phyloP scores from a whole-genome alignment of 2,113 vertebrate species.

The Laticauda laticaudata region DNA sequence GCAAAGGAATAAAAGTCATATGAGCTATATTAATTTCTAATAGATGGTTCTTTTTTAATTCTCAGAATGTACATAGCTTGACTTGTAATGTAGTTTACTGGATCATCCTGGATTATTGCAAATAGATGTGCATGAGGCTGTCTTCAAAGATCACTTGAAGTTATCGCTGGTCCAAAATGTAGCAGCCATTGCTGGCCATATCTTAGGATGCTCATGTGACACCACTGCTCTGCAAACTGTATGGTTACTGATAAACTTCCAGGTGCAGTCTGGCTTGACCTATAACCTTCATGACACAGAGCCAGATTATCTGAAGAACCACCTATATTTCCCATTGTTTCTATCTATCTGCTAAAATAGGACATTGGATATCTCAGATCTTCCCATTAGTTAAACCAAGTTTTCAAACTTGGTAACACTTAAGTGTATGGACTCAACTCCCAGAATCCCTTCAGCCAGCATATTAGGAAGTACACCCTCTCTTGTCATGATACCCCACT shows the following conservation, averaged over 20 bases:
- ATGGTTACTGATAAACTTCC: not conserved
- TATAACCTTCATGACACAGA: not conserved
- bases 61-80: not conserved
- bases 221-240: not conserved
- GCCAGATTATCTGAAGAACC: not conserved
- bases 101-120: not conserved
- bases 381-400: not conserved
- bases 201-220: not conserved
- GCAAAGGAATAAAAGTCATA: not conserved
- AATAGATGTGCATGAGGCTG: not conserved
- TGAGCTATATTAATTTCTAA: not conserved
- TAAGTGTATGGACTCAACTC: not conserved
- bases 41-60: not conserved
- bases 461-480: not conserved
- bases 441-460: not conserved
- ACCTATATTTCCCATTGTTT: not conserved
- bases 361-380: not conserved
- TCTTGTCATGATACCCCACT: not conserved
- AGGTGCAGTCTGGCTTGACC: not conserved
- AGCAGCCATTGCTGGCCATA: not conserved
- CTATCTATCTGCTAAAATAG: not conserved
- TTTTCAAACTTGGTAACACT: not conserved
- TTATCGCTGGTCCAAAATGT: not conserved
- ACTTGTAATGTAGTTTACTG: not conserved
- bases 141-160: not conserved